Evolutionary conservation across 2,797 vertebrate species (phyloP), one percentile per base, ranked within the genome.

Genomic region (Pogoniulus pusillus): DNA sequence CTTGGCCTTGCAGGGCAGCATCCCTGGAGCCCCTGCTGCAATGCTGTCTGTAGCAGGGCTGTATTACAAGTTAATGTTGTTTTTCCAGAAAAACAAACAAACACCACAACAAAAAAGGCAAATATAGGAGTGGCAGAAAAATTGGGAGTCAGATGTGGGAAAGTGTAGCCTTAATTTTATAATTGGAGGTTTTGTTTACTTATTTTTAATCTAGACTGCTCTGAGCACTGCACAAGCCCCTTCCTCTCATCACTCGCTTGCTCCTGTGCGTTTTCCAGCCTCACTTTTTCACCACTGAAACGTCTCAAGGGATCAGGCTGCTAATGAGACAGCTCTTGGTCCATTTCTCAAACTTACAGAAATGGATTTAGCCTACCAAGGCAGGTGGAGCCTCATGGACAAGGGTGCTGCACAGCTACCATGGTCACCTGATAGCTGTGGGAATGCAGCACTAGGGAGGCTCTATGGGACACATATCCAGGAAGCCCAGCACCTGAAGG

Each of bases 1-100:
- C 62, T 37, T 64, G 74, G 74, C 53, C 65, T 66, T 39, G 2
- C 9, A 4, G 34, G 27, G 24, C 32, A 47, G 7, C 32, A 26
- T 92, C 55, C 74, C 85, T 45, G 29, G 58, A 73, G 45, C 77
- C 27, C 17, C 69, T 49, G 60, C 43, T 73, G 82, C 93, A 93
- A 34, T 6, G 34, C 49, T 69, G 9, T 12, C 47, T 55, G 37
- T 66, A 59, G 55, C 19, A 57, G 41, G 47, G 55, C 27, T 83
- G 6, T 10, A 4, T 24, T 58, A 43, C 12, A 11, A 18, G 22
- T 55, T 75, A 57, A 29, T 14, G 19, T 5, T 34, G 30, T 5
- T 77, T 80, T 60, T 47, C n/a, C 4, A 26, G 26, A 24, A 30
- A 6, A 32, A 29, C 4, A 32, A 49, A 70, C 47, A 27, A 39